A percentile compares a stretch with the other conserved stretches of the same genome.
Evolutionary conservation across 1,140 invertebrate genomes (phyloP).

Genomic region (Samia ricini): DNA sequence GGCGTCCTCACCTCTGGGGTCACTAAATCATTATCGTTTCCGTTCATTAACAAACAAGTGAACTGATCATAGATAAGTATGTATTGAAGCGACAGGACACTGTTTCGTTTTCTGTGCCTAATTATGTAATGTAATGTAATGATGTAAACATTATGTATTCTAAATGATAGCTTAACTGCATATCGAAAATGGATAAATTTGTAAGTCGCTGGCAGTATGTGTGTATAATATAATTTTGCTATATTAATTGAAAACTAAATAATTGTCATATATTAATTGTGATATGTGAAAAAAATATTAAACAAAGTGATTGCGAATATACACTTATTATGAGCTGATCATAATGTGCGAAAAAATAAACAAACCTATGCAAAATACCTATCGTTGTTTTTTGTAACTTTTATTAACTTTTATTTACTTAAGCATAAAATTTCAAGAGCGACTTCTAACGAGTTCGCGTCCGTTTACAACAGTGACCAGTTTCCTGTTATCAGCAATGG

Average conservation of each 20-base stretch:
- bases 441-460: background rate
- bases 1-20: constrained; percentile 65
- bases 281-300: no score
- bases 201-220: no score
- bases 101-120: background rate
- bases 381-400: no score
- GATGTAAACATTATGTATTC: background rate
- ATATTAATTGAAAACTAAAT: no score
- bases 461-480: constrained; percentile 6
- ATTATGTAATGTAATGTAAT: background rate
- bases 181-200: no score
- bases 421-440: background rate
- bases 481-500: constrained; percentile 10
- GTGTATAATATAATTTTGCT: no score
- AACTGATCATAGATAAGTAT: constrained; percentile 12
- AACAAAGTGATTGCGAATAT: no score
- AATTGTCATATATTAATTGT: no score
- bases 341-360: no score
- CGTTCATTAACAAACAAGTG: constrained; percentile 50
- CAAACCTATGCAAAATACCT: no score
- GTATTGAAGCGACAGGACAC: background rate
- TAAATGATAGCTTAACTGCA: background rate
- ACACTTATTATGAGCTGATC: no score
- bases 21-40: constrained; percentile 72
- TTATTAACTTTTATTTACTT: no score